Evolutionary conservation across 92 coral and sea anemone species (phyloP).

Genomic region (Montipora capitata): DNA sequence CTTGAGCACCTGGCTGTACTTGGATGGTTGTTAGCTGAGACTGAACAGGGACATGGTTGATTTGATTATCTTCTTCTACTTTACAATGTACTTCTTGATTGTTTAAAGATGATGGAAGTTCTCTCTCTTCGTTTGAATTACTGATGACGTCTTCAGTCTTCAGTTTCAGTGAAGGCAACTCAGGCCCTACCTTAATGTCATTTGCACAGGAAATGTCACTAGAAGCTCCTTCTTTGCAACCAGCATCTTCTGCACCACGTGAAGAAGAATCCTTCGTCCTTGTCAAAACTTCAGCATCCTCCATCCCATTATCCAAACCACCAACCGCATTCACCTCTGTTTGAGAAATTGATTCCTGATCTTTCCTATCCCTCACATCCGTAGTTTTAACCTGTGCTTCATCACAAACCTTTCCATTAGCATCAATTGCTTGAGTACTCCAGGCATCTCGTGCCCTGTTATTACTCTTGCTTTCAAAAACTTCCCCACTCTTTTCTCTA

Average conservation of each 20-base stretch:
- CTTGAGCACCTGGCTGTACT: background rate
- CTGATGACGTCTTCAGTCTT: background rate
- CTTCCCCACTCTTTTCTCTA: background rate
- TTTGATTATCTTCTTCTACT: background rate
- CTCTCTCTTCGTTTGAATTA: slow-evolving; percentile 13
- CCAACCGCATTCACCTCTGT: slow-evolving; percentile 16
- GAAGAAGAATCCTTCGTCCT: background rate
- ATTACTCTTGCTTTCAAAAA: background rate
- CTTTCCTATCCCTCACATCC: background rate
- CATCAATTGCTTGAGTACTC: background rate
- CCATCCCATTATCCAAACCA: slow-evolving; percentile 14
- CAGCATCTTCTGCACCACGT: background rate
- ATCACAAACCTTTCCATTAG: background rate
- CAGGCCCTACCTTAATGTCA: background rate
- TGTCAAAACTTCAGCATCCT: background rate
- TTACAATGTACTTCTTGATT: background rate
- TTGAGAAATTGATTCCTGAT: background rate
- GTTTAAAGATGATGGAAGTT: background rate
- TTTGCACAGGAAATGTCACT: background rate
- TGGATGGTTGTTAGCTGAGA: slow-evolving; percentile 10
- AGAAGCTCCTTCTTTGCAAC: slow-evolving; percentile 9
- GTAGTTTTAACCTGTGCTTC: background rate
- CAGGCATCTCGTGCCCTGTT: background rate
- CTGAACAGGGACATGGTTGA: slow-evolving; percentile 9
- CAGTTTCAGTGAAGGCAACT: background rate